Evolutionary conservation across 2,888 invertebrate species (phyloP).

Genomic region (Steromphala cineraria): DNA sequence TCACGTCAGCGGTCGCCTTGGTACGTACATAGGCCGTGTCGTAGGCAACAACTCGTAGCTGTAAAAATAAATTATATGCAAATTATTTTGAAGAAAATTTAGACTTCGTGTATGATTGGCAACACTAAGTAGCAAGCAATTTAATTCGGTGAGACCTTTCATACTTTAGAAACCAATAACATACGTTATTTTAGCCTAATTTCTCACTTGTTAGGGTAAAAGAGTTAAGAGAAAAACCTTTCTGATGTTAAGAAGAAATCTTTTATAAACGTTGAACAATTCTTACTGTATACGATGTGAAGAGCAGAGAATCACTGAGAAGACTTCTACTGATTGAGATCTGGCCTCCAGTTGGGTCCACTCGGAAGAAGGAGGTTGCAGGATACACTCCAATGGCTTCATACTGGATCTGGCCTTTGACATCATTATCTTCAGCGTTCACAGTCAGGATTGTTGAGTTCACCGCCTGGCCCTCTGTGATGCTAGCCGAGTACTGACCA

Average conservation of each 20-base stretch:
- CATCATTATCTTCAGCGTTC: constrained; percentile 38
- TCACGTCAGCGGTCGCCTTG: constrained; percentile 53
- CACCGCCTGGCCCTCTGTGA: constrained; percentile 52
- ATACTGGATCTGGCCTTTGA: constrained; percentile 50
- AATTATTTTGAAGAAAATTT: background rate
- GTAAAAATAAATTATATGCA: constrained; percentile 17
- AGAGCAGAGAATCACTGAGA: constrained; percentile 46
- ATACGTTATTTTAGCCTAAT: too few relatives aligned
- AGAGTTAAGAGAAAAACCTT: too few relatives aligned
- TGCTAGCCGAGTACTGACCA: constrained; percentile 42
- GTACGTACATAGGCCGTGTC: constrained; percentile 59
- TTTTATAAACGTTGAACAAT: background rate
- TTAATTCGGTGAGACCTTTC: too few relatives aligned
- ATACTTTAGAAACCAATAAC: too few relatives aligned
- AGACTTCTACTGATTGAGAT: constrained; percentile 46
- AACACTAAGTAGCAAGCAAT: background rate
- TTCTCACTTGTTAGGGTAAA: too few relatives aligned
- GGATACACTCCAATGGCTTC: constrained; percentile 52
- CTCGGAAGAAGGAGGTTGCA: constrained; percentile 51
- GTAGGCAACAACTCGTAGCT: constrained; percentile 56
- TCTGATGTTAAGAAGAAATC: too few relatives aligned
- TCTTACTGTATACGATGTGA: constrained; percentile 47
- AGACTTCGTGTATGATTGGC: background rate
- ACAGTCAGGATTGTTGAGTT: constrained; percentile 41
- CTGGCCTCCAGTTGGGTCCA: constrained; percentile 43